phyloP scores from a whole-genome alignment of 2,797 vertebrate genomes.

The Falco berigora region DNA sequence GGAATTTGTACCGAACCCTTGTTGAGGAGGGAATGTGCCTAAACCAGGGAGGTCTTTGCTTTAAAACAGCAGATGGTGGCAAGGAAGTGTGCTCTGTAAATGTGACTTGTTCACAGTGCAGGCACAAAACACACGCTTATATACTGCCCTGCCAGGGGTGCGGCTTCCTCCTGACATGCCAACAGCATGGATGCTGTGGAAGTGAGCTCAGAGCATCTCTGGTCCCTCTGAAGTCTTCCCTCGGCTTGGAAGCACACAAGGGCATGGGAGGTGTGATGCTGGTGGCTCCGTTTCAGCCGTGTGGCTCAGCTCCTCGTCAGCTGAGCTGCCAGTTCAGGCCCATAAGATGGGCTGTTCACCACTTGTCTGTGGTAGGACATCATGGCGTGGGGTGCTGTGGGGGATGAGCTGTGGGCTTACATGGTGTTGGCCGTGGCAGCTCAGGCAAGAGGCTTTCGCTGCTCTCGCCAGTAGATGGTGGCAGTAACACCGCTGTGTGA shows the following conservation, averaged over 20 bases:
- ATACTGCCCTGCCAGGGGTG: neutral
- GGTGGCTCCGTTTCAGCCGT: neutral
- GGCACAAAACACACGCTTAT: neutral
- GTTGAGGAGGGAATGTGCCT: neutral
- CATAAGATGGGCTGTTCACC: neutral
- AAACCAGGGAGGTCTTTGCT: neutral
- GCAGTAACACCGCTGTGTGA: neutral
- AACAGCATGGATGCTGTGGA: fast-evolving
- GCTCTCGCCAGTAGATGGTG: neutral
- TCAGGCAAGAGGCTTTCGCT: neutral
- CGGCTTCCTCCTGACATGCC: neutral
- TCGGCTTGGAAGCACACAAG: neutral
- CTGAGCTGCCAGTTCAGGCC: neutral
- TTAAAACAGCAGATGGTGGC: neutral
- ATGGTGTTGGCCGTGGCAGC: neutral
- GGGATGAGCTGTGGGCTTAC: neutral
- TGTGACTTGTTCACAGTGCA: neutral
- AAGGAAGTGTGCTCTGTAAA: neutral
- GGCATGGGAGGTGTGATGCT: neutral
- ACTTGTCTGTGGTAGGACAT: fast-evolving
- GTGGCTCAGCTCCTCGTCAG: neutral
- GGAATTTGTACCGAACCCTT: neutral
- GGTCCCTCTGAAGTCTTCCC: neutral
- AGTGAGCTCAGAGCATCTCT: neutral
- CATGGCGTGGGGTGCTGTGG: neutral